Percentiles rank a stretch among this genome's conserved stretches.
phyloP scores from a whole-genome alignment of 1,140 invertebrate genomes.

The Antheraea mylitta region DNA sequence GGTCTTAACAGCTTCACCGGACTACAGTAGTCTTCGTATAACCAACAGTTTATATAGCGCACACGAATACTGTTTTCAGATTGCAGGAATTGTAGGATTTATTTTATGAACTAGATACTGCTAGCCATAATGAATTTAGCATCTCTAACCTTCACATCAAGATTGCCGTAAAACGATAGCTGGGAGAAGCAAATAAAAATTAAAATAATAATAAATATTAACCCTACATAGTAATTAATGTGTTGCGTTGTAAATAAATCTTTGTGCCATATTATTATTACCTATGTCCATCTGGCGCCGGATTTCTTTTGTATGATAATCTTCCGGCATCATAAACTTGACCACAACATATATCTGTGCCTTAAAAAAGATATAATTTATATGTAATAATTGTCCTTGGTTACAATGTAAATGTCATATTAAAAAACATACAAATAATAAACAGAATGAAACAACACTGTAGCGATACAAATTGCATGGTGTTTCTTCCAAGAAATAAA shows the following conservation, averaged over 20 bases:
- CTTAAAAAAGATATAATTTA: neutral
- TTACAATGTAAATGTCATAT: neutral
- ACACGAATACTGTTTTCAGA: too few species aligned
- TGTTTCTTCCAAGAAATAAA: conserved; percentile 12
- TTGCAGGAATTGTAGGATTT: too few species aligned
- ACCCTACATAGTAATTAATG: too few species aligned
- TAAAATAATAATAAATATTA: too few species aligned
- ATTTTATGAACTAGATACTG: too few species aligned
- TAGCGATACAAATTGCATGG: conserved; percentile 17
- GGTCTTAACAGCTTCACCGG: too few species aligned
- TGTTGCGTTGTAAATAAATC: neutral
- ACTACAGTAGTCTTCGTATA: too few species aligned
- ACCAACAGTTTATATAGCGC: too few species aligned
- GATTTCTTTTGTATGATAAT: conserved; percentile 23
- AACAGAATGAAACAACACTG: conserved; percentile 21
- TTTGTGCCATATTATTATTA: conserved; percentile 4
- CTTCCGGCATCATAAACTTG: neutral
- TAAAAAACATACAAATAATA: conserved; percentile 22
- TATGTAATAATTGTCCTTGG: neutral
- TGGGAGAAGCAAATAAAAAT: too few species aligned
- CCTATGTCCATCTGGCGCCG: conserved; percentile 57
- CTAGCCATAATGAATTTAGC: too few species aligned
- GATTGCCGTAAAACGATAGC: too few species aligned
- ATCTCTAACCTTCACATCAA: too few species aligned
- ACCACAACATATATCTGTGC: neutral